Evolutionary conservation across 2,113 vertebrate species (phyloP), one percentile per base, ranked within the genome.

Genomic region (Neodontobutis hainanensis): DNA sequence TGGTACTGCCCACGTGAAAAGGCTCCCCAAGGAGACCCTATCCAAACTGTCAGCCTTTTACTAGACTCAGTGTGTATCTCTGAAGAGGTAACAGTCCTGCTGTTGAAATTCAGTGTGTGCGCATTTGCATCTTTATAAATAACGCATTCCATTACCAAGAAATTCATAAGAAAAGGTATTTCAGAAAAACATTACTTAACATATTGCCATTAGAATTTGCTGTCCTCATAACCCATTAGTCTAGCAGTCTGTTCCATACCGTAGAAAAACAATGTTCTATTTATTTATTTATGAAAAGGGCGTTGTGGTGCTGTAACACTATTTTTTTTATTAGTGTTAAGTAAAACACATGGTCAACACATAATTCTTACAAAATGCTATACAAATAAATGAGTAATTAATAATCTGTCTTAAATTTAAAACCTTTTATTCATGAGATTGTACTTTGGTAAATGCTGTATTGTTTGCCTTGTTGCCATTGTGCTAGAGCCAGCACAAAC

Each of bases 1-100:
- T 59, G 49, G 40, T 58, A 45, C 9, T 0, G 6, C 46, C n/a
- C 55, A 69, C 36, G 32, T 66, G 75, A 89, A 81, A 82, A 67
- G 48, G 58, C 70, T 82, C 51, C 70, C 65, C 79, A 86, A 82
- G 83, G 43, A 83, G 55, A 69, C 58, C 10, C 11, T 66, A 77
- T 74, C 73, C 57, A 68, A 60, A 69, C 81, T 65, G 74, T 42
- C 61, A 59, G 58, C 43, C 62, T 65, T 67, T 50, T 40, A 53
- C 68, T 38, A 57, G 19, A n/a, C 7, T 71, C 48, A 57, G 58
- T 45, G 59, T 69, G 60, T 59, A 62, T 82, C 48, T 84, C 46
- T 64, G 11, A 53, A 35, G 12, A 15, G 6, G n/a, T 14, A 36
- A 15, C 11, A 36, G 14, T 8, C 0, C 5, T 55, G 51, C 19